Evolutionary conservation across 2,888 invertebrate genomes (phyloP), one percentile per base, ranked within the genome.

Genomic region (Lingula anatina): DNA sequence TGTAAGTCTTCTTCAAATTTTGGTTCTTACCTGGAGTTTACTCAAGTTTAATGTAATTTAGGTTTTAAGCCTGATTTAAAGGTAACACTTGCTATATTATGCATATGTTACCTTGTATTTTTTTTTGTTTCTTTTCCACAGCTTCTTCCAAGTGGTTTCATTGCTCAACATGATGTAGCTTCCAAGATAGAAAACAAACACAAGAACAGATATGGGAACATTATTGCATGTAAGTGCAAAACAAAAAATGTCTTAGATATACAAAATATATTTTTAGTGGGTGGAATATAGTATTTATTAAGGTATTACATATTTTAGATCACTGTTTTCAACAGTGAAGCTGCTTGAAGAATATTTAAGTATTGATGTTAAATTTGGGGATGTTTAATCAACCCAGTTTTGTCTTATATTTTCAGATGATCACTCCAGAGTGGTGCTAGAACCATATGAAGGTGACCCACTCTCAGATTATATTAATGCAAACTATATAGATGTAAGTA

Each of bases 121-220:
- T n/a, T n/a, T n/a, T n/a, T n/a, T n/a, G n/a, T n/a, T n/a, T n/a
- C n/a, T n/a, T n/a, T n/a, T n/a, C n/a, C n/a, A n/a, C 59, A 75
- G 73, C 58, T 70, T 25, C 61, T 74, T 24, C 72, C 72, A 18
- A 65, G 70, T 36, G 71, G 72, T 9, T 58, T 73, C 5, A 72
- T 64, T 18, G 66, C 66, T 12, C 61, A 61, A 38, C 70, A 70
- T 50, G 71, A 71, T 26, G 63, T 68, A 9, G 74, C 75, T 1
- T 64, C 65, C 50, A 67, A 65, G 56, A 56, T 62, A 20, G 73
- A 71, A 54, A 75, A 75, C 54, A 74, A 70, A 59, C 49, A 54
- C 21, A 74, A 72, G 56, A 75, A 75, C 56, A 56, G 75, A 57
- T 75, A 75, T 55, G 72, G 70, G 43, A 75, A 75, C 59, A 74